phyloP scores from a whole-genome alignment of 2,797 vertebrate species.

The Darevskia mixta region DNA sequence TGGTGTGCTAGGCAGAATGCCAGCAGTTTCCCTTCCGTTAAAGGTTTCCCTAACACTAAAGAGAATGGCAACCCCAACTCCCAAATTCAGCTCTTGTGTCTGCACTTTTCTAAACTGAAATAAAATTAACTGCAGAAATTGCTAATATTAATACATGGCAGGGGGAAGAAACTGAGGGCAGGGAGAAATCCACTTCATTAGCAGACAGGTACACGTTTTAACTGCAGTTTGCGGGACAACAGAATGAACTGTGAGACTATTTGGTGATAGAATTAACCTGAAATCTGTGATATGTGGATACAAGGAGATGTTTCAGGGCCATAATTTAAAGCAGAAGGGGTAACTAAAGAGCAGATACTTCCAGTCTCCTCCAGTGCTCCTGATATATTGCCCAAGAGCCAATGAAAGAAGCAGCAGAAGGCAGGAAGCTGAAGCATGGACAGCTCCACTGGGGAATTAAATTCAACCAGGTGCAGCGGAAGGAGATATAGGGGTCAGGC shows the following conservation, averaged over 20 bases:
- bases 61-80: too few species aligned
- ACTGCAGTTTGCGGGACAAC: not conserved
- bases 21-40: not conserved
- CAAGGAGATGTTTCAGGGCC: not conserved
- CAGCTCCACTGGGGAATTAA: not conserved
- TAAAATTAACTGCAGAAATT: slow-evolving; percentile 61
- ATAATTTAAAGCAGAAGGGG: not conserved
- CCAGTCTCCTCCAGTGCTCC: not conserved
- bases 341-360: not conserved
- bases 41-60: slow-evolving; percentile 40
- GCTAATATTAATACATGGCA: slow-evolving; percentile 21
- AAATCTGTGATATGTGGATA: not conserved
- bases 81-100: slow-evolving; percentile 54
- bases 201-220: not conserved
- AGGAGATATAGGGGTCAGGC: not conserved
- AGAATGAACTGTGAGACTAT: not conserved
- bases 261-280: not conserved
- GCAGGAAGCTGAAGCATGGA: not conserved
- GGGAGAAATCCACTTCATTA: too few species aligned
- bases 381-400: not conserved
- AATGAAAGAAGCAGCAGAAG: not conserved
- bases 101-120: slow-evolving; percentile 61
- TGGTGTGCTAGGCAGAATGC: too few species aligned
- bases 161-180: not conserved
- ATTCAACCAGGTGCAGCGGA: not conserved